Base-by-base conservation (phyloP, 2,888 invertebrate genomes). In the Drosophila fulvimacula region DNA sequence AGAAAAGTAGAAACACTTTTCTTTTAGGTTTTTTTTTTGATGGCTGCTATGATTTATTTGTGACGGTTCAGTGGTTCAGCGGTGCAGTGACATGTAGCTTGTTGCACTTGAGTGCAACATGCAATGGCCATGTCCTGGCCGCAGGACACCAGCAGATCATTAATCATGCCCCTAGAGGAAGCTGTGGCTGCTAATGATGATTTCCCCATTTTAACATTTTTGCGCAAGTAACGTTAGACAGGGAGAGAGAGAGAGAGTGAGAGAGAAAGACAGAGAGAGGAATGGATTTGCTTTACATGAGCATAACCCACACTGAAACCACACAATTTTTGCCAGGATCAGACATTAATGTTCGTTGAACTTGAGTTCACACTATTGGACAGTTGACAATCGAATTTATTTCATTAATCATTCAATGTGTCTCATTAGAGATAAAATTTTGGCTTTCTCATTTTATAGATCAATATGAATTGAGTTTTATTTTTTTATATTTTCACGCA, bases 21-120 rank as follows among this genome's bases (percentile, higher is more conserved):
- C 32, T 19, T 32, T 30, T 27, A 30, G 10, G 0, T 9, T 30
- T 46, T 30, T 32, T 48, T 61, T 56, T 58, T 19, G 59, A 62
- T 63, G 61, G n/a, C 42, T 21, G 61, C 59, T 72, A 69, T 75
- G 73, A 84, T 84, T 84, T 87, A 83, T 87, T 72, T 70, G 76
- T 58, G 82, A 78, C 85, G 87, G 79, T 79, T 84, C 78, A 70
- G 60, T 56, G 87, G 82, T 76, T 32, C 55, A 41, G 30, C n/a
- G 87, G 80, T 73, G 79, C 78, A 68, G 60, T 74, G 81, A 66
- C 46, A 63, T 34, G 15, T 34, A 41, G 38, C 70, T 64, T 75
- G 74, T 77, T 76, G 82, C 87, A 83, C 83, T 87, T 84, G 70
- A 84, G 81, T 58, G 71, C 49, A 62, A 81, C 69, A 78, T 59